phyloP scores from a whole-genome alignment of 35 echinoderm and acorn worm genomes.

The Hemicentrotus pulcherrimus region DNA sequence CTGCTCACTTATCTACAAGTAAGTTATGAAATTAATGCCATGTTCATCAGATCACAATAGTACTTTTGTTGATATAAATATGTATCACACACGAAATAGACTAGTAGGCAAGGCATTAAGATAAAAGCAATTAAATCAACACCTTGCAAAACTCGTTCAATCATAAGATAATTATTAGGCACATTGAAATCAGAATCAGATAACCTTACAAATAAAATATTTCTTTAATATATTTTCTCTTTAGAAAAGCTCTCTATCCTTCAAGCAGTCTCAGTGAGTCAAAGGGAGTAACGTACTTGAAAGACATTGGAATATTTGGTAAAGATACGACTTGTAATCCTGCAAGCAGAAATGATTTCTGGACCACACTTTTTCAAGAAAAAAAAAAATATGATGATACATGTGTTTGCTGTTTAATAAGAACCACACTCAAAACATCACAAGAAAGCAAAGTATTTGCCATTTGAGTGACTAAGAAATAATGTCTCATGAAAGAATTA shows the following conservation, averaged over 20 bases:
- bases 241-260: no score
- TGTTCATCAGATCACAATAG: background rate
- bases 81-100: background rate
- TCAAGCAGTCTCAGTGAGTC: no score
- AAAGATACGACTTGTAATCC: no score
- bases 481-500: background rate
- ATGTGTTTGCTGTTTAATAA: no score
- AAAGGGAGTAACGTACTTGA: no score
- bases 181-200: background rate
- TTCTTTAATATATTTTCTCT: no score
- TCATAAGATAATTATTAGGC: background rate
- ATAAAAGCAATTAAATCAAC: background rate
- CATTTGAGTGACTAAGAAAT: background rate
- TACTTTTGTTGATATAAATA: background rate
- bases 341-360: no score
- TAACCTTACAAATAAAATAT: background rate
- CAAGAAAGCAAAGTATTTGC: background rate
- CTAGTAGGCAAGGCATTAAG: background rate
- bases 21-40: background rate
- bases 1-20: background rate
- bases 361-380: no score
- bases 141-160: background rate
- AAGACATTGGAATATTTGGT: no score
- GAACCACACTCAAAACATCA: background rate
- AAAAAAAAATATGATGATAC: no score